Conservation (phyloP, 2,888 invertebrate species). For the Cheilosia grossa region DNA sequence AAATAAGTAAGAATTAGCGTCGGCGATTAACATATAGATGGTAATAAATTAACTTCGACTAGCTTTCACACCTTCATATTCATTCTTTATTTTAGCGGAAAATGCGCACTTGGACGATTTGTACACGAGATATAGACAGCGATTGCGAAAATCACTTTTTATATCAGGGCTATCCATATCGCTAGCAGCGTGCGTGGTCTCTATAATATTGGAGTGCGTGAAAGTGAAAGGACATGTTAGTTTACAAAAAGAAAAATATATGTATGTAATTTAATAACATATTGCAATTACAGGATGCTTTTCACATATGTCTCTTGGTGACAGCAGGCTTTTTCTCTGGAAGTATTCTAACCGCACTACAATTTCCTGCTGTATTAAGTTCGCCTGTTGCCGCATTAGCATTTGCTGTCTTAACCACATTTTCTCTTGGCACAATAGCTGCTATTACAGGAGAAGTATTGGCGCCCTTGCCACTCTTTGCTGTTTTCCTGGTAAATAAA, state of each 20-base stretch:
- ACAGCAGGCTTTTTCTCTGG: conserved; percentile 81
- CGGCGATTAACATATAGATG: too few species aligned
- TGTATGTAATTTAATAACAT: conserved; percentile 8
- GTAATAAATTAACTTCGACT: not conserved
- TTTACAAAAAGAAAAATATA: not conserved
- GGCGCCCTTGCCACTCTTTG: conserved; percentile 87
- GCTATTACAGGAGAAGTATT: conserved; percentile 81
- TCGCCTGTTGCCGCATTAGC: conserved; percentile 82
- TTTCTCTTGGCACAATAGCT: conserved; percentile 82
- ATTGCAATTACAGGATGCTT: conserved; percentile 77
- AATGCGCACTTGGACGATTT: conserved; percentile 83
- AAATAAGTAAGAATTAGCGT: too few species aligned
- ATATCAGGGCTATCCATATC: conserved; percentile 82
- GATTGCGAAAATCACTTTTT: conserved; percentile 83
- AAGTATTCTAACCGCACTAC: conserved; percentile 81
- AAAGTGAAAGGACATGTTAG: conserved; percentile 81
- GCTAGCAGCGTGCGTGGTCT: conserved; percentile 81
- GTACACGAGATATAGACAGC: conserved; percentile 83
- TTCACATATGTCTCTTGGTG: conserved; percentile 79
- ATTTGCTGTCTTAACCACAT: conserved; percentile 82
- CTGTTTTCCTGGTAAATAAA: conserved; percentile 87
- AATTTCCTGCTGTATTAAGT: conserved; percentile 82
- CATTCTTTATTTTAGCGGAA: conserved; percentile 79
- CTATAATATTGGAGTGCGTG: conserved; percentile 81
- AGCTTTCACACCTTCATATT: not conserved